A percentile compares a stretch with the other conserved stretches of the same genome.
Conservation (phyloP, 2,888 invertebrate species). For the Campoplex nolae region DNA sequence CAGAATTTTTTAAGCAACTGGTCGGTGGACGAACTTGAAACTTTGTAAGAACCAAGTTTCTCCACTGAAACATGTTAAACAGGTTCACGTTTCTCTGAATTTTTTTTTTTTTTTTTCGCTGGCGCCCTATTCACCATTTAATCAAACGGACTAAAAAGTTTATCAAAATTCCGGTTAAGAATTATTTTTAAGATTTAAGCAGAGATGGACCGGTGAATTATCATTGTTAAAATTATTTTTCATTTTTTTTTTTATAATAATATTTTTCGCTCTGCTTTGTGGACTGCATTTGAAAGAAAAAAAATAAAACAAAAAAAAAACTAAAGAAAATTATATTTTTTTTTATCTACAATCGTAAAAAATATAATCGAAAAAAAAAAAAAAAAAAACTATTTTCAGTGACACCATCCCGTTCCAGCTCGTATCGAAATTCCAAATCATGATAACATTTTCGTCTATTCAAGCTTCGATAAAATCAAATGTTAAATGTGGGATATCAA, state of each 20-base stretch:
- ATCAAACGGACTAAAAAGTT: neutral
- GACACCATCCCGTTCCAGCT: conserved; percentile 25
- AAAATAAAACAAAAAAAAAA: neutral
- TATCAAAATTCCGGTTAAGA: no score
- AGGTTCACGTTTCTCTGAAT: conserved; percentile 3
- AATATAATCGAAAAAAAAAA: conserved; percentile 1
- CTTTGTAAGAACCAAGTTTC: conserved; percentile 20
- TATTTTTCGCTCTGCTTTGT: no score
- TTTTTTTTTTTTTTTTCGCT: conserved; percentile 8
- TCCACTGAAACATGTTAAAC: conserved; percentile 34
- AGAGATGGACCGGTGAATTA: no score
- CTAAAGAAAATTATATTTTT: neutral
- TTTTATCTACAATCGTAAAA: neutral
- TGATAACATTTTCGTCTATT: neutral
- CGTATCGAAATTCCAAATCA: neutral
- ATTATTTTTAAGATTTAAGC: neutral
- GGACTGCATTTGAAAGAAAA: no score
- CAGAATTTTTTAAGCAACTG: conserved; percentile 1
- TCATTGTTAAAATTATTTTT: no score
- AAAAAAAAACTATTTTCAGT: conserved; percentile 13
- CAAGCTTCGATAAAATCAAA: neutral
- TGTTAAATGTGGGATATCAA: neutral
- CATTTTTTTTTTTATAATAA: no score
- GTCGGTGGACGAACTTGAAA: conserved; percentile 37
- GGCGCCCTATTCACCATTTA: neutral